A percentile compares a stretch with the other conserved stretches of the same genome.
phyloP scores from a whole-genome alignment of 2,113 vertebrate genomes.

The Mohoua ochrocephala region DNA sequence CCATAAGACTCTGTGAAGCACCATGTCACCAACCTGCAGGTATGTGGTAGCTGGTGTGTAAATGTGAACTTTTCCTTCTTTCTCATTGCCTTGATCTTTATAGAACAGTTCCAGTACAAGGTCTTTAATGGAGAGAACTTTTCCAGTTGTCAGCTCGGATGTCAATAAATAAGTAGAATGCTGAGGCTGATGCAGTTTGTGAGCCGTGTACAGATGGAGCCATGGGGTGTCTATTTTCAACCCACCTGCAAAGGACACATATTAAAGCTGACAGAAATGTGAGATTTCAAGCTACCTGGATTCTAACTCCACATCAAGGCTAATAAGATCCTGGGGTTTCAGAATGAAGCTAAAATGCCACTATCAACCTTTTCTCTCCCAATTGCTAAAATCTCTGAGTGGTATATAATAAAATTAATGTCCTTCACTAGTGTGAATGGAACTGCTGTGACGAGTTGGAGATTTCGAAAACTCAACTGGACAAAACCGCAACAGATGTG shows the following conservation, averaged over 20 bases:
- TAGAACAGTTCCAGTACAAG: constrained; percentile 75
- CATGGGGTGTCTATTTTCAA: constrained; percentile 83
- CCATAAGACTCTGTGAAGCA: not conserved
- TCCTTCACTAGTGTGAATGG: not conserved
- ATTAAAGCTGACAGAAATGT: not conserved
- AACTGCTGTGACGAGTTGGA: not conserved
- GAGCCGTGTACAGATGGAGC: constrained; percentile 74
- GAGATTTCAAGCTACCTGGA: not conserved
- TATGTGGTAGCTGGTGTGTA: constrained; percentile 75
- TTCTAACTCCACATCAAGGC: not conserved
- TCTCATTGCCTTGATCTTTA: constrained; percentile 67
- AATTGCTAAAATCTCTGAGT: not conserved
- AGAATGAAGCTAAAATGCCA: not conserved
- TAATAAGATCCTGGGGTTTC: not conserved
- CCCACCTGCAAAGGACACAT: constrained; percentile 54
- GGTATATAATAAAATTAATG: not conserved
- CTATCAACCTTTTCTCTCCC: not conserved
- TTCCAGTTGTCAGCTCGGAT: constrained; percentile 73
- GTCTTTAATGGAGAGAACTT: constrained; percentile 74
- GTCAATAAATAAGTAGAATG: constrained; percentile 67
- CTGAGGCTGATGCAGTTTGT: constrained; percentile 76
- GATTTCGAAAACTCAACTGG: not conserved
- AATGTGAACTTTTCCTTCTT: constrained; percentile 75
- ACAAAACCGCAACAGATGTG: not conserved
- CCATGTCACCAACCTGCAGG: constrained; percentile 64